Evolutionary conservation across 2,888 invertebrate species (phyloP).

Genomic region (Dysmachus trigonus): DNA sequence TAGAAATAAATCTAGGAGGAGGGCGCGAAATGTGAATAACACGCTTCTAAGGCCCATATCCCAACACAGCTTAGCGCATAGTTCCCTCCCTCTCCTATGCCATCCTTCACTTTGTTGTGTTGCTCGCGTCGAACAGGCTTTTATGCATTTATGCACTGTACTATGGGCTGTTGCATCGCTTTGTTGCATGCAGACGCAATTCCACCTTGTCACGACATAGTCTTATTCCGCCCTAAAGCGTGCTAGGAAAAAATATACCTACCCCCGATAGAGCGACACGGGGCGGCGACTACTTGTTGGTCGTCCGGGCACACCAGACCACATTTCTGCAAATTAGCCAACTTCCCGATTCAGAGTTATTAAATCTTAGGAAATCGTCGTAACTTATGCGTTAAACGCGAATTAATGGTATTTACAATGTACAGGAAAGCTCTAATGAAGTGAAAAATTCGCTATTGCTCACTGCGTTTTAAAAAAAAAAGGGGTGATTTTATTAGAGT

Average conservation of each 20-base stretch:
- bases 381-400: conserved; percentile 10
- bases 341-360: conserved; percentile 39
- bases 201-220: conserved; percentile 49
- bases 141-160: conserved; percentile 47
- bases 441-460: background rate
- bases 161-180: conserved; percentile 45
- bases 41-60: background rate
- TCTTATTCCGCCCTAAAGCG: conserved; percentile 35
- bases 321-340: conserved; percentile 45
- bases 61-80: background rate
- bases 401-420: background rate
- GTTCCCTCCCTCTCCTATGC: background rate
- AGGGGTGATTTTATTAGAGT: too few relatives aligned
- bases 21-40: background rate
- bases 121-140: conserved; percentile 42
- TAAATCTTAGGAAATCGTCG: conserved; percentile 25
- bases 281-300: conserved; percentile 44
- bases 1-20: conserved; percentile 51
- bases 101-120: background rate
- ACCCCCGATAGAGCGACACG: background rate
- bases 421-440: background rate
- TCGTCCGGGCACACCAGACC: background rate
- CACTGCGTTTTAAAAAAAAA: background rate
- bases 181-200: conserved; percentile 48
- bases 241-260: conserved; percentile 45